Evolutionary conservation across 2,113 vertebrate genomes (phyloP).

Genomic region (Megaptera novaeangliae): DNA sequence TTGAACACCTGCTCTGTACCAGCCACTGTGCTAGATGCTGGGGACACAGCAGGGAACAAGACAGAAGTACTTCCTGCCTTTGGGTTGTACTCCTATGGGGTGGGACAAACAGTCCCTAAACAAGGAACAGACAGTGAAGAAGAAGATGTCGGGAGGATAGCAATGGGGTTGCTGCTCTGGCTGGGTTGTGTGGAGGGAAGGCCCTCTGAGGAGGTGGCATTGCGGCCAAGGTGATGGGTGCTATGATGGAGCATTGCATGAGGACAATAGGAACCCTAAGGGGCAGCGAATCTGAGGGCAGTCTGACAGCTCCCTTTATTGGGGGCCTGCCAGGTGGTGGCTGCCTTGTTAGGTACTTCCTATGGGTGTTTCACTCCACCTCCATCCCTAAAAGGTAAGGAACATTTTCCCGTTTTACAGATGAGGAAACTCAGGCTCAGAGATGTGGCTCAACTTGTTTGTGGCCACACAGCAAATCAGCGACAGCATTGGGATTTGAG

Average conservation of each 20-base stretch:
- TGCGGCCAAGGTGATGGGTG: too few species aligned
- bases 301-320: not conserved
- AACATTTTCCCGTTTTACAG: not conserved
- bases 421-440: not conserved
- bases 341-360: not conserved
- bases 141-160: not conserved
- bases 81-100: not conserved
- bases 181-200: not conserved
- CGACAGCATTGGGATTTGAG: not conserved
- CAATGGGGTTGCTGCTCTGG: not conserved
- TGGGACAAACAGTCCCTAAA: not conserved
- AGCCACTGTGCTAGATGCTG: not conserved
- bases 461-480: not conserved
- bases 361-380: not conserved
- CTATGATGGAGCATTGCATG: not conserved
- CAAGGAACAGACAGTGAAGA: not conserved
- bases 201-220: not conserved
- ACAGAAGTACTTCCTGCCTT: not conserved
- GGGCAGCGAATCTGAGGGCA: not conserved
- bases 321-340: not conserved
- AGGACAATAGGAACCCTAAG: not conserved
- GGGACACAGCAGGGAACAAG: too few species aligned
- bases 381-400: not conserved
- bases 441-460: not conserved
- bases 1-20: not conserved